Conservation (phyloP, 2,888 invertebrate genomes). For the Cephus runcator region DNA sequence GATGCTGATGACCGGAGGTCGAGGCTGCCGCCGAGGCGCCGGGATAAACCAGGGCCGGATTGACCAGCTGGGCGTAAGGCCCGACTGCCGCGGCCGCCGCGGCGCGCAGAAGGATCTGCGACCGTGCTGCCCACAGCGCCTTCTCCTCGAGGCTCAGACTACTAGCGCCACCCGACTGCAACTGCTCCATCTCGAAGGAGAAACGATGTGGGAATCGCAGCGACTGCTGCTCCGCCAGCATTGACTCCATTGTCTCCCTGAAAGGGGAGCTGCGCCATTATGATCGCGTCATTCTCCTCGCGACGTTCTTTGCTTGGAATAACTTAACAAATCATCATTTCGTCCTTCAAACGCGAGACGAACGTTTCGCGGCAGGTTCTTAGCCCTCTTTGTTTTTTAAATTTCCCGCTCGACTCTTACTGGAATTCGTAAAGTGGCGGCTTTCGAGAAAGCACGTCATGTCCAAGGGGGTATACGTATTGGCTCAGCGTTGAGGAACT, state of each 20-base stretch:
- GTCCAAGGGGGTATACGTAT: neutral
- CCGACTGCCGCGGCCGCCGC: slow-evolving; percentile 72
- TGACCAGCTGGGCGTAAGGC: slow-evolving; percentile 69
- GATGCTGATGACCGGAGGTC: slow-evolving; percentile 51
- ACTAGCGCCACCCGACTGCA: slow-evolving; percentile 69
- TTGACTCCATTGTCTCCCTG: slow-evolving; percentile 92
- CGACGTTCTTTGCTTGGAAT: neutral
- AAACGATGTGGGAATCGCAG: slow-evolving; percentile 81
- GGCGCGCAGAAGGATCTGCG: slow-evolving; percentile 78
- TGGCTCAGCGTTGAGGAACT: neutral
- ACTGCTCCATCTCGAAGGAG: slow-evolving; percentile 75
- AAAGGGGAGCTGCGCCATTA: slow-evolving; percentile 63
- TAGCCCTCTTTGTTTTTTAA: neutral
- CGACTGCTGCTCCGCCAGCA: slow-evolving; percentile 87
- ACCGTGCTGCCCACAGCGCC: slow-evolving; percentile 80
- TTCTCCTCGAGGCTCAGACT: slow-evolving; percentile 82
- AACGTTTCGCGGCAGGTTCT: too few relatives aligned
- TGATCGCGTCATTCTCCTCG: slow-evolving; percentile 22
- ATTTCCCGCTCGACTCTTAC: neutral
- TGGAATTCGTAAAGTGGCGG: neutral
- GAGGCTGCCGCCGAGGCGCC: slow-evolving; percentile 53
- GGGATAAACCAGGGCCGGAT: slow-evolving; percentile 66
- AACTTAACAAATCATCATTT: neutral
- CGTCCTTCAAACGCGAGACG: neutral
- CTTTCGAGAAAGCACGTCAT: neutral